A percentile compares a stretch with the other conserved stretches of the same genome.
These are phyloP conservation scores for Sarcophaga subvicina DNA, from an alignment of 2,888 invertebrate genomes.

Conservation along the genomic window DNA sequence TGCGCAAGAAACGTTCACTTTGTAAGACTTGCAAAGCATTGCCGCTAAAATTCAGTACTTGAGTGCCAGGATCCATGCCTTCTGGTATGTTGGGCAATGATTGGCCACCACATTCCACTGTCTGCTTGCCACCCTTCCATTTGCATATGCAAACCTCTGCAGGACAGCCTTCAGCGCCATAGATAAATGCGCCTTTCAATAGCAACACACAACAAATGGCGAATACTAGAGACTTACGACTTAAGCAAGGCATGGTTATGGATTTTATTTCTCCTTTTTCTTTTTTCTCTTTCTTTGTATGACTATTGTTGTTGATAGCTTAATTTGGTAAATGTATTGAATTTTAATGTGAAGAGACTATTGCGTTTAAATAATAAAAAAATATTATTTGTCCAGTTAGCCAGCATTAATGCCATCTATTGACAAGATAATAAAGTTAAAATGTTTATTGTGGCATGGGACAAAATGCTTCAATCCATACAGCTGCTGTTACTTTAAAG, in stretches of 20 bases:
- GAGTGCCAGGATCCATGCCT: conserved; percentile 91
- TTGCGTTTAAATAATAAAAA: conserved; percentile 13
- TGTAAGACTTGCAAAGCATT: conserved; percentile 91
- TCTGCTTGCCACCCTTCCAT: conserved; percentile 96
- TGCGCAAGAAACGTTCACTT: conserved; percentile 89
- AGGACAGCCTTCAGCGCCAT: conserved; percentile 84
- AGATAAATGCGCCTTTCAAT: conserved; percentile 31
- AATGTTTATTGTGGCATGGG: conserved; percentile 12
- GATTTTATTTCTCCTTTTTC: neutral
- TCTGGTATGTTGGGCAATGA: conserved; percentile 89
- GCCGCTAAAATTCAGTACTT: conserved; percentile 92
- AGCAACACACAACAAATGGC: conserved; percentile 41
- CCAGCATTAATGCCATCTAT: conserved; percentile 47
- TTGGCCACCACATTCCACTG: conserved; percentile 92
- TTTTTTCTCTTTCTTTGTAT: conserved; percentile 9
- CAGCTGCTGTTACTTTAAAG: conserved; percentile 18
- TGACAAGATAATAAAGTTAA: conserved; percentile 37
- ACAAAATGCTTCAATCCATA: neutral
- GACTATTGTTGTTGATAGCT: neutral
- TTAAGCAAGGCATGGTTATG: conserved; percentile 50
- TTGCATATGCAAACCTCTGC: conserved; percentile 90
- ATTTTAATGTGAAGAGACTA: neutral
- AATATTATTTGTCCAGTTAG: neutral
- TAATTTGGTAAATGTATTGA: neutral
- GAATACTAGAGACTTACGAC: conserved; percentile 34